These are phyloP conservation scores for Hybognathus amarus DNA, from an alignment of 2,797 vertebrate genomes.

Conservation along the genomic window DNA sequence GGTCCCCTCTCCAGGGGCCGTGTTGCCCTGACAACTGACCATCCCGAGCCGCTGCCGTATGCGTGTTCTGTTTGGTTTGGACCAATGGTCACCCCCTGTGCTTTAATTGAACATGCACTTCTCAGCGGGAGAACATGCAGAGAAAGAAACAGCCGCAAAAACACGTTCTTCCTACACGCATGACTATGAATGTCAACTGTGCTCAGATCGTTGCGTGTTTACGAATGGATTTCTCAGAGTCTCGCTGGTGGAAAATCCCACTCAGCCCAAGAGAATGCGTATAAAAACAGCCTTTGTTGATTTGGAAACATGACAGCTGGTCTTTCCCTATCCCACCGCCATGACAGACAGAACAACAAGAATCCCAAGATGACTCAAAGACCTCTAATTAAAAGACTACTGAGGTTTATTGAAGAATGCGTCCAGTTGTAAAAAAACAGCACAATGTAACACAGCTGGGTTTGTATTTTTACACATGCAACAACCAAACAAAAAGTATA, in stretches of 20 bases:
- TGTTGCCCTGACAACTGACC: conserved; percentile 77
- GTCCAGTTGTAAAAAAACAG: neutral
- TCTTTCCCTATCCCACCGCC: conserved; percentile 1
- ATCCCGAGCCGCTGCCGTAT: conserved; percentile 54
- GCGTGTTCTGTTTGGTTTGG: conserved; percentile 33
- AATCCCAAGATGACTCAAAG: conserved; percentile 28
- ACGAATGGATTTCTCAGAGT: neutral
- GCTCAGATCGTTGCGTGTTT: neutral
- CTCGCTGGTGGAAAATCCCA: conserved; percentile 25
- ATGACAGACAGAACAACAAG: conserved; percentile 35
- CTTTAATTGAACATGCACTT: conserved; percentile 34
- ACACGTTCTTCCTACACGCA: conserved; percentile 9
- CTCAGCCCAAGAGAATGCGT: conserved; percentile 7
- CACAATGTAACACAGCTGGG: conserved; percentile 15
- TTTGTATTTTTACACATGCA: neutral
- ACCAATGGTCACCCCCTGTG: conserved; percentile 32
- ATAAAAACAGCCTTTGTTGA: conserved; percentile 39
- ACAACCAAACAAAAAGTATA: neutral
- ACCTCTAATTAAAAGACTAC: conserved; percentile 19
- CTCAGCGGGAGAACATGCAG: conserved; percentile 14
- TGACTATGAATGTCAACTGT: conserved; percentile 19
- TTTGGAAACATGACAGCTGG: conserved; percentile 46
- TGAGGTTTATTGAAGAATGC: conserved; percentile 16
- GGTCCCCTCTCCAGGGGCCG: conserved; percentile 70
- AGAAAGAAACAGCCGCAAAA: conserved; percentile 13